These are phyloP conservation scores for Euplexia lucipara DNA, from an alignment of 2,888 invertebrate species.

Conservation along the genomic window DNA sequence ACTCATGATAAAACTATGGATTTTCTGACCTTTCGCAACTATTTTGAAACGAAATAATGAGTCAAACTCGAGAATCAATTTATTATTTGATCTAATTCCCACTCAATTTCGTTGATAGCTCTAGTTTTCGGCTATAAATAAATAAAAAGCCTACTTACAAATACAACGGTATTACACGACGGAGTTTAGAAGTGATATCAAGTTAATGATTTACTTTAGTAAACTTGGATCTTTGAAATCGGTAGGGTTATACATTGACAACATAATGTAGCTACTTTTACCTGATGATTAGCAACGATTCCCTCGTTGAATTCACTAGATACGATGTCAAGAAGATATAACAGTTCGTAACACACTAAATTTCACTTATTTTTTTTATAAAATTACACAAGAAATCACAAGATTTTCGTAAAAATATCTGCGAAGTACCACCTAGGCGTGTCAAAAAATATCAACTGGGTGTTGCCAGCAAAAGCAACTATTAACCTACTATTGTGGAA, in stretches of 20 bases:
- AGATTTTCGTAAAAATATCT: constrained; percentile 30
- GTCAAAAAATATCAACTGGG: constrained; percentile 57
- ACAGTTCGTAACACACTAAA: constrained; percentile 31
- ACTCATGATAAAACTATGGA: constrained; percentile 48
- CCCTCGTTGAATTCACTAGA: constrained; percentile 24
- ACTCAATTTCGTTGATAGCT: neutral
- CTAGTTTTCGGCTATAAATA: constrained; percentile 15
- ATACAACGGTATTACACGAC: constrained; percentile 39
- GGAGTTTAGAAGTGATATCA: neutral
- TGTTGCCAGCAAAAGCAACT: constrained; percentile 26
- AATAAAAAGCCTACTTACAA: constrained; percentile 24
- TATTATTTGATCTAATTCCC: neutral
- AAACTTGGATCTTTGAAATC: constrained; percentile 14
- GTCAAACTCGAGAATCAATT: neutral
- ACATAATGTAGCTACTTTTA: constrained; percentile 50
- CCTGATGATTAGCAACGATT: constrained; percentile 44
- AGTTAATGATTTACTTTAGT: neutral
- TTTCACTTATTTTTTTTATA: constrained; percentile 47
- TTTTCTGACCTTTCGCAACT: constrained; percentile 14
- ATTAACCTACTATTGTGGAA: neutral
- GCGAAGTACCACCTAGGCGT: constrained; percentile 50
- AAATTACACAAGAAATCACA: constrained; percentile 45
- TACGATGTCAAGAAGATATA: constrained; percentile 13
- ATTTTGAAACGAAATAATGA: neutral
- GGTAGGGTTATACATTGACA: constrained; percentile 53